A percentile compares a stretch with the other conserved stretches of the same genome.
Conservation (phyloP, 2,113 vertebrate genomes). For the Ceyx melanurus region DNA sequence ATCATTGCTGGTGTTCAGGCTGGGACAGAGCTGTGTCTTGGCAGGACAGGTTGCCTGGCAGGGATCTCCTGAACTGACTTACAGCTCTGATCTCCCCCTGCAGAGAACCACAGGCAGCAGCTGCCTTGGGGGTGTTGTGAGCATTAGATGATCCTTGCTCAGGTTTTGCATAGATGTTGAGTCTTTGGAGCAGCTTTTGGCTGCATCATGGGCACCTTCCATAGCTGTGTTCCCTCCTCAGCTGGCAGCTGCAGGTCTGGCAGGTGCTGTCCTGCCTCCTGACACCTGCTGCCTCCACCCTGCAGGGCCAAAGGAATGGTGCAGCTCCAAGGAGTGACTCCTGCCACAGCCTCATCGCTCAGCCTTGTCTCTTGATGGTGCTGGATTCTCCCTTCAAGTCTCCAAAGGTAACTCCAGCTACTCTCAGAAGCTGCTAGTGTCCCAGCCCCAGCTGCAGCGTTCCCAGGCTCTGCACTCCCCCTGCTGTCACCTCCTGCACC, state of each 20-base stretch:
- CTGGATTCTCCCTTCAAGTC: neutral
- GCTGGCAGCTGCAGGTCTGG: neutral
- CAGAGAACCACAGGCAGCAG: neutral
- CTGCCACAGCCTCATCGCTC: neutral
- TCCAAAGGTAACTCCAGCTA: neutral
- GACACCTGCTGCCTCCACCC: neutral
- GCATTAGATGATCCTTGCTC: neutral
- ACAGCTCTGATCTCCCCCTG: neutral
- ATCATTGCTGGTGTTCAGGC: neutral
- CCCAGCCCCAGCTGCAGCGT: neutral
- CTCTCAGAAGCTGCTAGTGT: neutral
- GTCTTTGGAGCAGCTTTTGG: neutral
- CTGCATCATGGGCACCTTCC: neutral
- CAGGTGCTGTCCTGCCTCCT: neutral
- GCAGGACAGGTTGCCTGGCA: neutral
- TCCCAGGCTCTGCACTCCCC: neutral
- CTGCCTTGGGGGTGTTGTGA: neutral
- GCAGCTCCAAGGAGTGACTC: neutral
- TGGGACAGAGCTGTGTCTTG: neutral
- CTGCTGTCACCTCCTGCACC: neutral
- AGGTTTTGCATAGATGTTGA: neutral
- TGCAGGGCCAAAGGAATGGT: neutral
- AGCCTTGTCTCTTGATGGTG: neutral
- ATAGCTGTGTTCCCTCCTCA: neutral
- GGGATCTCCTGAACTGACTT: neutral